phyloP scores from a whole-genome alignment of 1,140 invertebrate genomes.

The Acromyrmex echinatior region DNA sequence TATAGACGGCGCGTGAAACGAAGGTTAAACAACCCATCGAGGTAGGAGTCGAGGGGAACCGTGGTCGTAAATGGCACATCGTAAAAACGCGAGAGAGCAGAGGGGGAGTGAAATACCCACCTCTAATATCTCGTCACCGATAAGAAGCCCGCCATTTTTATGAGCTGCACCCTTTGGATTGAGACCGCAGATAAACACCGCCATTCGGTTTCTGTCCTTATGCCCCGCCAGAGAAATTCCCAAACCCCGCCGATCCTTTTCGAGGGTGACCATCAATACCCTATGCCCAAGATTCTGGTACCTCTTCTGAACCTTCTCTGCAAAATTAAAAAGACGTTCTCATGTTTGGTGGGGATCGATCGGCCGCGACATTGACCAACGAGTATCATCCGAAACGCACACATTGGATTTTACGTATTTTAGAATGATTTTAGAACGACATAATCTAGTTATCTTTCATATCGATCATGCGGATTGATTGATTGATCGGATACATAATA shows the following conservation, averaged over 20 bases:
- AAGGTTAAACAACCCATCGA: conserved; percentile 45
- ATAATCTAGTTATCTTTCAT: not conserved
- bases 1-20: conserved; percentile 26
- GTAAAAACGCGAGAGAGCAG: not conserved
- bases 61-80: conserved; percentile 38
- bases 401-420: not conserved
- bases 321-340: conserved; percentile 65
- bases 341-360: not conserved
- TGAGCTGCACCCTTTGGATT: conserved; percentile 94
- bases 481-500: not conserved
- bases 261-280: conserved; percentile 91
- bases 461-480: not conserved
- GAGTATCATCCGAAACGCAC: not conserved
- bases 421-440: not conserved
- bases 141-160: conserved; percentile 92
- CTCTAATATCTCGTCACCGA: conserved; percentile 98
- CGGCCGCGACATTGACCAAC: not conserved
- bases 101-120: conserved; percentile 86
- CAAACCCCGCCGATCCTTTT: conserved; percentile 89
- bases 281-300: conserved; percentile 92
- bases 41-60: not conserved
- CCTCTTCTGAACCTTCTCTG: conserved; percentile 97
- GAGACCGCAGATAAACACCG: conserved; percentile 97
- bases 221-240: conserved; percentile 98
- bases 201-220: conserved; percentile 97